Evolutionary conservation across 2,113 vertebrate species (phyloP).

Genomic region (Calidris pygmaea): DNA sequence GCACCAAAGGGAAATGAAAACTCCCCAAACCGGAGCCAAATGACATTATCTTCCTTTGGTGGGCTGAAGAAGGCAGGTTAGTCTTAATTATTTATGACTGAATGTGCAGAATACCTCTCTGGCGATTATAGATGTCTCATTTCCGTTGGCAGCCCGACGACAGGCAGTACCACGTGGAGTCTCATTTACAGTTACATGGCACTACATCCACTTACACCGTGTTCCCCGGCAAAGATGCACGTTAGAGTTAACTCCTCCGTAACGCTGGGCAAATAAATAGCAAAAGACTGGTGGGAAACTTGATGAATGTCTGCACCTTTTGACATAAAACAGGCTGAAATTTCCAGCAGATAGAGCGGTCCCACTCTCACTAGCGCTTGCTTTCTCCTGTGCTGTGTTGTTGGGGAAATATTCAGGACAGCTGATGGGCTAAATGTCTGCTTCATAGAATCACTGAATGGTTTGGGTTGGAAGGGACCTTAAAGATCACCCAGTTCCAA

Average conservation of each 20-base stretch:
- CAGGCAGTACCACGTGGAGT: neutral
- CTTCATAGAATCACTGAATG: neutral
- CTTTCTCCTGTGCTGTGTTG: neutral
- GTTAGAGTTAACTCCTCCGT: fast-evolving
- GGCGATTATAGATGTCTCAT: neutral
- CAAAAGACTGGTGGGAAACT: neutral
- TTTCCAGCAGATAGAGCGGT: neutral
- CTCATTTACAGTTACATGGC: neutral
- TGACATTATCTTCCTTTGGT: neutral
- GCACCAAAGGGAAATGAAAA: conserved; percentile 11
- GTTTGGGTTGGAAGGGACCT: too few species aligned
- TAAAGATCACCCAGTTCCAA: too few species aligned
- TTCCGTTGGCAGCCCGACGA: neutral
- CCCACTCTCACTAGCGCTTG: neutral
- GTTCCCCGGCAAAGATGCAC: neutral
- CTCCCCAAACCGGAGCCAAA: conserved; percentile 5
- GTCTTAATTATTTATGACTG: conserved; percentile 54
- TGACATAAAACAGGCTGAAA: neutral
- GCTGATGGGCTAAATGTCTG: fast-evolving
- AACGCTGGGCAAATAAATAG: neutral
- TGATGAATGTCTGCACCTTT: fast-evolving
- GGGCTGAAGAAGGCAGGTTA: conserved; percentile 16
- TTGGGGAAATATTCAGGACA: neutral
- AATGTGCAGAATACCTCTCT: neutral
- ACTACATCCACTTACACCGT: neutral